Evolutionary conservation across 2,797 vertebrate genomes (phyloP), one percentile per base, ranked within the genome.

Genomic region (Odontamblyopus lacepedii): DNA sequence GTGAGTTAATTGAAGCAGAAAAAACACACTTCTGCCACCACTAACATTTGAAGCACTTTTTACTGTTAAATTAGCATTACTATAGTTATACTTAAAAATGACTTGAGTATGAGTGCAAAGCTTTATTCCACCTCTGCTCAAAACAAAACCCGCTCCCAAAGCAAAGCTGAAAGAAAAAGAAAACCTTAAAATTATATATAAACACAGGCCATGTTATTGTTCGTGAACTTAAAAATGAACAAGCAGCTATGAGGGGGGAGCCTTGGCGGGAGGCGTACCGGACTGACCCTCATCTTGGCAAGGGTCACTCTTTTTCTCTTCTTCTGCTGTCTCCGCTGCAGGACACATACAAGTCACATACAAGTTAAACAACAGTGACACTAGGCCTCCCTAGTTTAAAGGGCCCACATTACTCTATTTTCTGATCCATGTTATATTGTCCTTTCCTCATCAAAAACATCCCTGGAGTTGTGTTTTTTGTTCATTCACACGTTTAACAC

Each of bases 271-370:
- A 50, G 78, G 69, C 67, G 2, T 91, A 91, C 86, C 90, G 0
- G 65, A 75, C 67, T 74, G 83, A 67, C 77, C 88, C 78, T 83
- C 77, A n/a, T 87, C 87, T 63, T 73, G 85, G 72, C 74, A 38
- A 0, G n/a, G 5, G 78, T 41, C 2, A 69, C 76, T 65, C 75
- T 85, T 60, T 48, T 26, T 29, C 8, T 82, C 71, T 3, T 62
- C 44, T 27, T 69, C 69, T 65, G 76, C 51, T 38, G 53, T 5
- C 68, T 84, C 87, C 1, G 72, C 83, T 87, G 87, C 26, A 19
- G 81, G 74, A 77, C 5, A 67, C 82, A 85, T 0, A 32, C n/a
- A 88, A 0, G 75, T 71, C 61, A 62, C 62, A 73, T 59, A 73
- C 62, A 26, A 68, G 51, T 69, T 69, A 62, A 56, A 29, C 23